Evolutionary conservation across 2,113 vertebrate genomes (phyloP).

Genomic region (Deroptyus accipitrinus): DNA sequence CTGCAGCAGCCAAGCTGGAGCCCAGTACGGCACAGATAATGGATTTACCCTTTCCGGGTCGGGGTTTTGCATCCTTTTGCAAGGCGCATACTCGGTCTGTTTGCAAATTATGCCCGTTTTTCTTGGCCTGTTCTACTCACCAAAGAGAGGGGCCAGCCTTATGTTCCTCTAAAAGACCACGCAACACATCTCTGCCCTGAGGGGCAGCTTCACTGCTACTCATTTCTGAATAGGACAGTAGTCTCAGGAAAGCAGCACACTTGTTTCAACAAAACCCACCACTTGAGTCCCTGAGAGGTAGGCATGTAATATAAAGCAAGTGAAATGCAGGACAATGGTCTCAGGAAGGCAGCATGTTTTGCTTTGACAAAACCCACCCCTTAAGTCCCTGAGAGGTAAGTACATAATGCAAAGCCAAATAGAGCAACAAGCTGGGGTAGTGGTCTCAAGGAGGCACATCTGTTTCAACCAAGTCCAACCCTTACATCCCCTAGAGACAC

Average conservation of each 20-base stretch:
- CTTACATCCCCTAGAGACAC: neutral
- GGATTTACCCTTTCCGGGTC: neutral
- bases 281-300: neutral
- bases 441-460: neutral
- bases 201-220: neutral
- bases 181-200: neutral
- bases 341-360: neutral
- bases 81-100: neutral
- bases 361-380: neutral
- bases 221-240: neutral
- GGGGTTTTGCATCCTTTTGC: neutral
- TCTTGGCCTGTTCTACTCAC: neutral
- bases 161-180: neutral
- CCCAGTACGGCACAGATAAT: neutral
- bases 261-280: neutral
- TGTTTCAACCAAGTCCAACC: neutral
- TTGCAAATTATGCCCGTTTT: neutral
- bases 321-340: neutral
- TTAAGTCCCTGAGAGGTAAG: neutral
- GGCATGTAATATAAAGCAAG: neutral
- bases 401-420: neutral
- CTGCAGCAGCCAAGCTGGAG: neutral
- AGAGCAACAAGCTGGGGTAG: neutral
- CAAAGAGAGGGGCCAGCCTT: neutral
- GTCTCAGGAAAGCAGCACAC: neutral